phyloP scores from a whole-genome alignment of 2,113 vertebrate genomes.

The Gallinago media region DNA sequence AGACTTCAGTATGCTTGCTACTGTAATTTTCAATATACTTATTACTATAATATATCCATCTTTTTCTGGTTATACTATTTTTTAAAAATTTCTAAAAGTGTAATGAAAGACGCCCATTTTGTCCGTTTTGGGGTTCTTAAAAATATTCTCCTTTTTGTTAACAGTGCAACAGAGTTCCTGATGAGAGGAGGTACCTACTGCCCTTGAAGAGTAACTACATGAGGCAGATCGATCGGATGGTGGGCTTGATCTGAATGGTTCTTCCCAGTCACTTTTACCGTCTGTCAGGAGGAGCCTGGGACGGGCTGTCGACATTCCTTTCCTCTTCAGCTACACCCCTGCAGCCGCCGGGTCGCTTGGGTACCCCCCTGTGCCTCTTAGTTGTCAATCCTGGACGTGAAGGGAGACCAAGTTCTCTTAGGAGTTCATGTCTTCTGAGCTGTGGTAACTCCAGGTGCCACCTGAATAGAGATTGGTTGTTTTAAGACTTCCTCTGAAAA shows the following conservation, averaged over 20 bases:
- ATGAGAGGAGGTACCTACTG: conserved; percentile 89
- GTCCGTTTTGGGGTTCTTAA: background rate
- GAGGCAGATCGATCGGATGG: conserved; percentile 98
- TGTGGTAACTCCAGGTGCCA: background rate
- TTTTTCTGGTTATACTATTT: background rate
- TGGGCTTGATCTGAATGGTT: conserved; percentile 87
- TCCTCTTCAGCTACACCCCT: conserved; percentile 3
- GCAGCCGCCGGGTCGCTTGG: conserved; percentile 2
- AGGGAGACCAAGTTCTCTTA: background rate
- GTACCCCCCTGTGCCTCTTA: background rate
- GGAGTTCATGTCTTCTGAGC: background rate
- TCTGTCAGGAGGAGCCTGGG: background rate
- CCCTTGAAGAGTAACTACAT: conserved; percentile 97
- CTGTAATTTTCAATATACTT: background rate
- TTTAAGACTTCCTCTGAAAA: background rate
- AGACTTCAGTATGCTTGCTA: background rate
- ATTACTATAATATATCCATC: background rate
- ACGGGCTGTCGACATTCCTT: background rate
- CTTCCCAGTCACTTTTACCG: accelerated
- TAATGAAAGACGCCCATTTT: background rate
- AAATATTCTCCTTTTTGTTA: background rate
- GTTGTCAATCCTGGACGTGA: background rate
- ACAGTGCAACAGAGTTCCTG: conserved; percentile 92
- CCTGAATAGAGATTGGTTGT: background rate
- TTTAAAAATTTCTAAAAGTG: accelerated